phyloP scores from a whole-genome alignment of 2,113 vertebrate species.

The Pristiophorus japonicus region DNA sequence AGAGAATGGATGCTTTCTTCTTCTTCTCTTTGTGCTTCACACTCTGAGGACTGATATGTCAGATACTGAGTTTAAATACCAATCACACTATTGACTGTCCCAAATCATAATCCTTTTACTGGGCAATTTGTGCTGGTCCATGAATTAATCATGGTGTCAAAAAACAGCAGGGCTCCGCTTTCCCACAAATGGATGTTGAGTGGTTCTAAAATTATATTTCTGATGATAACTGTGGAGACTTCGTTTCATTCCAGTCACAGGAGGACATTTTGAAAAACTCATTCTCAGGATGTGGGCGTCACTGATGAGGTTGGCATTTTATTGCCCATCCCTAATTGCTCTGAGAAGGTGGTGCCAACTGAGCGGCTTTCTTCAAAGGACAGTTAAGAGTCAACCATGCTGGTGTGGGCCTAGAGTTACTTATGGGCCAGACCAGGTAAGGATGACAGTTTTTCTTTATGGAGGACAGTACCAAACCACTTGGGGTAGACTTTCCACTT shows the following conservation, averaged over 20 bases:
- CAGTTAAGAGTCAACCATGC: background rate
- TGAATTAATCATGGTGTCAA: background rate
- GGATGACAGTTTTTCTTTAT: too few species aligned
- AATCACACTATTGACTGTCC: background rate
- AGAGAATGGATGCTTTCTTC: background rate
- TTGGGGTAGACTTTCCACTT: too few species aligned
- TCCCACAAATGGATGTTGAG: background rate
- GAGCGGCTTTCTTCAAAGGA: background rate
- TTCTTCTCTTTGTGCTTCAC: background rate
- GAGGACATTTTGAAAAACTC: background rate
- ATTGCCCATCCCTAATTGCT: background rate
- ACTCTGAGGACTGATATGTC: background rate
- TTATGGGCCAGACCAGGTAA: background rate
- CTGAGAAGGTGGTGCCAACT: background rate
- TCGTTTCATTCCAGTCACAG: background rate
- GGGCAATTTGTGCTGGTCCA: background rate
- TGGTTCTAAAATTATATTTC: background rate
- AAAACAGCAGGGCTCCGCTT: background rate
- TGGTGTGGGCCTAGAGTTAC: background rate
- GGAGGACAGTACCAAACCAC: too few species aligned
- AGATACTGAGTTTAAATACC: background rate
- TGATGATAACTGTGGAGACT: background rate
- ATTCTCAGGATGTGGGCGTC: background rate
- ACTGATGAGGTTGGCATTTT: background rate
- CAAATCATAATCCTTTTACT: background rate